These are phyloP conservation scores for Lanistes nyassanus DNA, from an alignment of 1,140 invertebrate species.

Conservation along the genomic window DNA sequence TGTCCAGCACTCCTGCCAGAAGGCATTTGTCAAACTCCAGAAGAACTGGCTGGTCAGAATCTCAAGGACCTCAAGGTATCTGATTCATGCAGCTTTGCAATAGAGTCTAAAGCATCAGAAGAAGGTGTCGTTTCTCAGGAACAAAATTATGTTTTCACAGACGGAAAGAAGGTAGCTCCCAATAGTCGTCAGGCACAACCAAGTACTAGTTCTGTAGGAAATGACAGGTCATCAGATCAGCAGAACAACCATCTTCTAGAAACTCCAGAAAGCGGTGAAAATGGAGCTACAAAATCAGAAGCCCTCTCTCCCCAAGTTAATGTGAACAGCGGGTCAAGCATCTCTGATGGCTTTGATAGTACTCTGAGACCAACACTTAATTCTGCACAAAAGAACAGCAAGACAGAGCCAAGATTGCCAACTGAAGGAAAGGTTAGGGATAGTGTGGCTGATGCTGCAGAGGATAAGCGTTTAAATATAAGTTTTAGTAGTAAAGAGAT, in stretches of 20 bases:
- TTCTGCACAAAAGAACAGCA: no score
- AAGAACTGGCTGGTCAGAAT: neutral
- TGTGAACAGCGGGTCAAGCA: no score
- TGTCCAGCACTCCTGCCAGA: conserved; percentile 1
- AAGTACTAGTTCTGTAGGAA: neutral
- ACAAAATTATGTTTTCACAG: neutral
- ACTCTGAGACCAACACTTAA: no score
- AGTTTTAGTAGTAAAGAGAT: no score
- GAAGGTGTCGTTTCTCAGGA: neutral
- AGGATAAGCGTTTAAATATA: no score
- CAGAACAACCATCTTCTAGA: neutral
- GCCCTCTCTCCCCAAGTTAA: no score
- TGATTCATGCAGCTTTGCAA: neutral
- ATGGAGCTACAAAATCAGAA: no score
- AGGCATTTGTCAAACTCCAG: conserved; percentile 20
- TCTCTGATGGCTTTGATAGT: no score
- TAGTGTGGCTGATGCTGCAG: no score
- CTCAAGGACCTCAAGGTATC: conserved; percentile 4
- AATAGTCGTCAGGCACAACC: neutral
- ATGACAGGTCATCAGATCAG: no score
- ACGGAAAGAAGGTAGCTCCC: neutral
- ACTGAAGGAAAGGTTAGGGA: no score
- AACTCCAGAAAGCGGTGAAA: neutral
- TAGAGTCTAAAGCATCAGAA: neutral
- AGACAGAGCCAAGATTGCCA: no score